phyloP scores from a whole-genome alignment of 1,140 invertebrate genomes.

The Macrosteles quadrilineatus region DNA sequence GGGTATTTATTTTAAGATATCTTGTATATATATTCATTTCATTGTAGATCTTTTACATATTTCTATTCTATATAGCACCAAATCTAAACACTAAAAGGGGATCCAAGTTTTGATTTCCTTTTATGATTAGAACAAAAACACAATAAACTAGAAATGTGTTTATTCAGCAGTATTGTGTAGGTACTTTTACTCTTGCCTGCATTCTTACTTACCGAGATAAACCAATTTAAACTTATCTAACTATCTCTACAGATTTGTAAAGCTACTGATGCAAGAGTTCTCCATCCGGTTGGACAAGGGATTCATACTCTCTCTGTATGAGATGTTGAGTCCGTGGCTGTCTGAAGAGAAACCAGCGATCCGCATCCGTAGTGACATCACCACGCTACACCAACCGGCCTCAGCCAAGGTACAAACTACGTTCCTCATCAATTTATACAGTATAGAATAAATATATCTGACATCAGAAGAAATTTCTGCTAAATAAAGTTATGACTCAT shows the following conservation, averaged over 20 bases:
- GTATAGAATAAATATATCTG: neutral
- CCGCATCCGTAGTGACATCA: constrained; percentile 58
- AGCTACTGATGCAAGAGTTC: constrained; percentile 70
- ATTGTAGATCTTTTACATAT: no score
- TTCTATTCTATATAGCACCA: no score
- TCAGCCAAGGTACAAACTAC: constrained; percentile 48
- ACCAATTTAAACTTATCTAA: no score
- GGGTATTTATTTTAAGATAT: no score
- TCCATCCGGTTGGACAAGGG: constrained; percentile 73
- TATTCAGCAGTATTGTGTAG: no score
- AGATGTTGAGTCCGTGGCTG: constrained; percentile 60
- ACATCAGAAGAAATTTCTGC: neutral
- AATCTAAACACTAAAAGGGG: no score
- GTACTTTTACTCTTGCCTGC: no score
- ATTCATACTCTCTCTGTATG: constrained; percentile 64
- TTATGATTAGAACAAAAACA: no score
- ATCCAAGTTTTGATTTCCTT: no score
- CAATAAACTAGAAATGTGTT: no score
- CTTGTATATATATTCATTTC: no score
- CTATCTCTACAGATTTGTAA: constrained; percentile 70
- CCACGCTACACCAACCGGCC: constrained; percentile 59
- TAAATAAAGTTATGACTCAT: neutral
- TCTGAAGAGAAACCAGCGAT: constrained; percentile 56
- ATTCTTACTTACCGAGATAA: no score
- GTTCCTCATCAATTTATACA: neutral